Evolutionary conservation across 2,113 vertebrate species (phyloP), one percentile per base, ranked within the genome.

Genomic region (Galemys pyrenaicus): DNA sequence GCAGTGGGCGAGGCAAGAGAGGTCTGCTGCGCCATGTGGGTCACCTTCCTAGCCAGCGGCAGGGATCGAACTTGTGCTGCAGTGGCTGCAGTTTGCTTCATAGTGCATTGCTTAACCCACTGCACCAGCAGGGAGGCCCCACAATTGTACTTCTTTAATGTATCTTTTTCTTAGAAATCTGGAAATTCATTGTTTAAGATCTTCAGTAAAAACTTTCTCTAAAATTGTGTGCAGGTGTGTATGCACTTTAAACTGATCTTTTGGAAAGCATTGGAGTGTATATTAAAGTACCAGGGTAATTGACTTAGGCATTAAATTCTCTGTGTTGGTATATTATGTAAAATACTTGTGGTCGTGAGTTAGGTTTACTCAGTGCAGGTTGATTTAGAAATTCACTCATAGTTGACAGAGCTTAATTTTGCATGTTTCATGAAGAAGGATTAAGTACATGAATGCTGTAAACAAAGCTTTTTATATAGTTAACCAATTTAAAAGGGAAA

Each of bases 321-420:
- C 26, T 87, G 1, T 88, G 32, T 41, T 92, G 84, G 49, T 46
- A n/a, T 62, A 75, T 35, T 44, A 89, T 65, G 44, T 85, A 92
- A 73, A 90, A 74, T 91, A 9, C 15, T 78, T 79, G 7, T 54
- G 26, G 39, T 54, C 32, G 12, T 74, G 11, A 85, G 64, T 85
- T 91, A 89, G 79, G 54, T 95, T 46, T 84, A 85, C 3, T 92
- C 17, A 26, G 2, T 92, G 56, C 67, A 35, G 70, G 67, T 73
- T 94, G 71, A 90, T 68, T 91, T 93, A 93, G 56, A 91, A 92
- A 78, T 94, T 91, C 39, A 65, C 70, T 87, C 51, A 54, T 75
- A 70, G 9, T 92, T 93, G 32, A 20, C n/a, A 73, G 26, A 88
- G 22, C 81, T 95, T 94, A 87, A 73, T 71, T 71, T 90, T 74